phyloP scores from a whole-genome alignment of 2,797 vertebrate genomes.

The Acipenser transmontanus region DNA sequence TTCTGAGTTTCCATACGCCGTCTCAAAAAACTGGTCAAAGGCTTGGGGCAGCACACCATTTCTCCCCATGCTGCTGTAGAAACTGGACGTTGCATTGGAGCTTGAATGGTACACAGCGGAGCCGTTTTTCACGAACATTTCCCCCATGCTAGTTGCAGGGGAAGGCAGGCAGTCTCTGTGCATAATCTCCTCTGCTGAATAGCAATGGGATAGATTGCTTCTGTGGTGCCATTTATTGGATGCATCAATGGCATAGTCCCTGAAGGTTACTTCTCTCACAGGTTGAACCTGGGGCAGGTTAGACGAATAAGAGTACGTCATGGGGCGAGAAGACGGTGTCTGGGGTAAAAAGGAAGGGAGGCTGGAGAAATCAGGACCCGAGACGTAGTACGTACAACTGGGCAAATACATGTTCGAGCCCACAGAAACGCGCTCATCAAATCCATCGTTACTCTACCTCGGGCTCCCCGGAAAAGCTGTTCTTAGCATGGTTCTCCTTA shows the following conservation, averaged over 20 bases:
- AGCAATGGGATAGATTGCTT: conserved; percentile 87
- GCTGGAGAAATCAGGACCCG: conserved; percentile 93
- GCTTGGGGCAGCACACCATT: conserved; percentile 95
- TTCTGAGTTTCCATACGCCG: conserved; percentile 79
- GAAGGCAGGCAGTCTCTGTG: conserved; percentile 90
- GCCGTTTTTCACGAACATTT: conserved; percentile 84
- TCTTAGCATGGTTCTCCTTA: conserved; percentile 85
- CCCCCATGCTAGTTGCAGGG: conserved; percentile 73
- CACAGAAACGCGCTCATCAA: conserved; percentile 95
- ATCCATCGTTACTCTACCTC: conserved; percentile 94
- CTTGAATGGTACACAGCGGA: conserved; percentile 71
- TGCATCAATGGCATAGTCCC: conserved; percentile 93
- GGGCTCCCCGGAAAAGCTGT: conserved; percentile 76
- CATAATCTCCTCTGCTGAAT: conserved; percentile 85
- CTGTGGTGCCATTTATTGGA: conserved; percentile 95
- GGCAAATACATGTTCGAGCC: conserved; percentile 98
- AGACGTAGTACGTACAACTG: conserved; percentile 98
- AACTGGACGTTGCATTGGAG: conserved; percentile 75
- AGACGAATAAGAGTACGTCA: conserved; percentile 93
- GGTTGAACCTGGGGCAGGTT: conserved; percentile 94
- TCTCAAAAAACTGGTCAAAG: conserved; percentile 98
- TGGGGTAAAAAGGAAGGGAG: conserved; percentile 96
- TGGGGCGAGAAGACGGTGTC: conserved; percentile 91
- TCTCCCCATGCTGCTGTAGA: conserved; percentile 85
- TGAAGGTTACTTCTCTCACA: conserved; percentile 95